phyloP scores from a whole-genome alignment of 2,797 vertebrate species.

The Vespertilio murinus region DNA sequence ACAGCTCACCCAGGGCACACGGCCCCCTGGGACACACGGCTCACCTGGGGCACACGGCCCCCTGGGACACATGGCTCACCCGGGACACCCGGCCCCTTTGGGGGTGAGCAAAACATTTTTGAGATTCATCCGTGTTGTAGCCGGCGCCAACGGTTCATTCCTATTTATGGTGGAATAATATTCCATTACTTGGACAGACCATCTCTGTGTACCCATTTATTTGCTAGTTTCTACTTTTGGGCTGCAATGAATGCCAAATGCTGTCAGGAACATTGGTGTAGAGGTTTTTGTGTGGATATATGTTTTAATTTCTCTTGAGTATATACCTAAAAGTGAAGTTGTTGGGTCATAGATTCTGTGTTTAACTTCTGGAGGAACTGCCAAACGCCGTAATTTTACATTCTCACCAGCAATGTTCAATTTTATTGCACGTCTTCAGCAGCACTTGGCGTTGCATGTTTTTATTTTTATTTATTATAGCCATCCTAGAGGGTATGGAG shows the following conservation, averaged over 20 bases:
- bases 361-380: background rate
- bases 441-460: background rate
- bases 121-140: background rate
- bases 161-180: background rate
- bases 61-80: no score
- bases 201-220: background rate
- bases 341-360: background rate
- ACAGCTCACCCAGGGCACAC: no score
- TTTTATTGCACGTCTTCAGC: background rate
- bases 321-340: background rate
- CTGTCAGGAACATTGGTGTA: background rate
- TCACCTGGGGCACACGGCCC: no score
- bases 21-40: no score
- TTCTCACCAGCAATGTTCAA: background rate
- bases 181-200: background rate
- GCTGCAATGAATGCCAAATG: background rate
- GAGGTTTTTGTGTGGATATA: background rate
- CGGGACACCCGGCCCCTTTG: no score
- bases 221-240: background rate
- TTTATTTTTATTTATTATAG: background rate
- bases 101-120: background rate
- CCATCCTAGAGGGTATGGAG: background rate
- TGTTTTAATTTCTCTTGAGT: background rate
- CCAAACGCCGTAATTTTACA: background rate
- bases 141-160: background rate